A percentile compares a stretch with the other conserved stretches of the same genome.
phyloP scores from a whole-genome alignment of 2,113 vertebrate genomes.

The Diadophis punctatus region DNA sequence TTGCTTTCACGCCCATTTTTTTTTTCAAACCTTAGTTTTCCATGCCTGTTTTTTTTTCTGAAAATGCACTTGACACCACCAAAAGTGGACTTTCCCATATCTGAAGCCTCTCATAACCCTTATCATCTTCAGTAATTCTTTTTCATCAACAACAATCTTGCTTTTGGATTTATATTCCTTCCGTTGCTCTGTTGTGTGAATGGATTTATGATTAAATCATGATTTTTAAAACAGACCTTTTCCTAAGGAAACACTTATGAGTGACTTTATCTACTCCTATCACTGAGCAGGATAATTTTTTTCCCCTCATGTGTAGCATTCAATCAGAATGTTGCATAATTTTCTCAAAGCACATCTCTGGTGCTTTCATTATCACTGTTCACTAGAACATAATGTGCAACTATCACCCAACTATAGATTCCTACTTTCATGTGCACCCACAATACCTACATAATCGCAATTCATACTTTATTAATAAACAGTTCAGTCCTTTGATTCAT shows the following conservation, averaged over 20 bases:
- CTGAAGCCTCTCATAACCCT: not conserved
- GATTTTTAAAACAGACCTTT: not conserved
- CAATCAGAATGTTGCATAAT: not conserved
- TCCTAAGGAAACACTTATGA: not conserved
- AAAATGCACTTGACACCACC: not conserved
- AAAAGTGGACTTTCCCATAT: not conserved
- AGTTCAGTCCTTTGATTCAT: not conserved
- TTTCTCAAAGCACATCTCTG: not conserved
- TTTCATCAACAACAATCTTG: not conserved
- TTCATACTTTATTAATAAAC: not conserved
- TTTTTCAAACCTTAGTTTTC: not conserved
- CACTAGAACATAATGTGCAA: not conserved
- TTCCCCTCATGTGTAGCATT: not conserved
- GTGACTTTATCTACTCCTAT: not conserved
- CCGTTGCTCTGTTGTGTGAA: not conserved
- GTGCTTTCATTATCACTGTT: not conserved
- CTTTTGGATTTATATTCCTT: not conserved
- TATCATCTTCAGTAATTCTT: not conserved
- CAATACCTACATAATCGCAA: not conserved
- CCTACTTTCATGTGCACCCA: not conserved
- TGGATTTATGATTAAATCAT: not conserved
- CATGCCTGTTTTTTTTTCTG: not conserved
- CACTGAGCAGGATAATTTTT: not conserved
- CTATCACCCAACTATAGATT: not conserved
- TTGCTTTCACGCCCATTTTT: not conserved